Base-by-base conservation (phyloP, 2,797 vertebrate species). In the Danio aesculapii region DNA sequence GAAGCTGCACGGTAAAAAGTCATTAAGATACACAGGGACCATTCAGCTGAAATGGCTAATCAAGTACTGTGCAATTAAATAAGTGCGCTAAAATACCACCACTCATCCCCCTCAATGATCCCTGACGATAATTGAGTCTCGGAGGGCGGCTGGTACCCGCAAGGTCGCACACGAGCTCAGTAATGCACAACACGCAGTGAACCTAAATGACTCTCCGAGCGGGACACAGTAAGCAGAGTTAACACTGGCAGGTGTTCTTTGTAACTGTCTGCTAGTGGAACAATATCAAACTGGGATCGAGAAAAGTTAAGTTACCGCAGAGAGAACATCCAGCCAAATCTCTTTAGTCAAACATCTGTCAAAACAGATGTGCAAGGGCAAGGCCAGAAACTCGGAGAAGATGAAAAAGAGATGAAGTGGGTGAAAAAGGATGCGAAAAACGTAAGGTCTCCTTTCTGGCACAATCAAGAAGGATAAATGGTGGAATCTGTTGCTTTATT, bases 261-360 rank as follows among this genome's bases (percentile, higher is more conserved):
- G 53, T 43, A 53, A n/a, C 62, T 39, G 43, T 46, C 61, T 47
- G 13, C 17, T 16, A 50, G 46, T 47, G 63, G 44, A 43, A 67
- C 55, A 69, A 67, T 67, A 52, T 46, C 55, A 75, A 46, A 17
- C 41, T 50, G 21, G 14, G 39, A 78, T 47, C 21, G 5, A 52
- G 46, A 61, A 55, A 67, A 16, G 44, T 30, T 47, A 57, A 77
- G 77, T 64, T 39, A 41, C 70, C 62, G 1, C 41, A 14, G 68
- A 64, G 55, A 81, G 73, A 72, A 57, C 41, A 55, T 17, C 66
- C 41, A 57, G 80, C 75, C 71, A 80, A 81, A 86, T 71, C 47
- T 75, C 49, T 84, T 67, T 58, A 81, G 55, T 30, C 43, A 63
- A 83, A 85, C 81, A 87, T 83, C 85, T 82, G 87, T 75, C 79